These are phyloP conservation scores for Sphecodes monilicornis DNA, from an alignment of 2,888 invertebrate species.

Conservation along the genomic window DNA sequence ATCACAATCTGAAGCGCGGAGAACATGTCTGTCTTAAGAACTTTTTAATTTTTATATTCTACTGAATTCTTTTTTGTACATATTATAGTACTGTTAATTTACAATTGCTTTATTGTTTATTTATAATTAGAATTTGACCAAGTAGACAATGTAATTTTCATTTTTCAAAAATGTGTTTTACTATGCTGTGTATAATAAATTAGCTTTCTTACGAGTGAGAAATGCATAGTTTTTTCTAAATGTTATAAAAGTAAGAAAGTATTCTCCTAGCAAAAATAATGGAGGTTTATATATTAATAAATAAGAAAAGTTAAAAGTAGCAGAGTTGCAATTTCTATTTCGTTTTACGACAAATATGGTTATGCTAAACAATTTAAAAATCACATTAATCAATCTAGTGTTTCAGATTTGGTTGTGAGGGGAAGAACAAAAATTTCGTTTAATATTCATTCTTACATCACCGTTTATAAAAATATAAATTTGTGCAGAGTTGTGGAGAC, in stretches of 20 bases:
- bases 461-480: background rate
- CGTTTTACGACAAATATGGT: background rate
- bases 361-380: background rate
- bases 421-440: background rate
- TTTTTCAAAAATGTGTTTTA: background rate
- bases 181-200: background rate
- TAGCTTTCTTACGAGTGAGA: too few species aligned
- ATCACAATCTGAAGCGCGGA: constrained; percentile 18
- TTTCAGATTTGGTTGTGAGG: background rate
- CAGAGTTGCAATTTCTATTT: background rate
- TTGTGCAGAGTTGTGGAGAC: background rate
- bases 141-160: background rate
- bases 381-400: background rate
- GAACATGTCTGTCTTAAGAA: background rate
- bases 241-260: background rate
- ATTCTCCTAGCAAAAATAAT: background rate
- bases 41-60: background rate
- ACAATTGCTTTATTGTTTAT: background rate
- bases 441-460: background rate
- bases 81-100: background rate
- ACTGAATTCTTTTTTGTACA: too few species aligned
- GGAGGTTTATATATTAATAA: background rate
- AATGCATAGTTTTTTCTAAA: too few species aligned
- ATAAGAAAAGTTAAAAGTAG: background rate
- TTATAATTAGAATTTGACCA: background rate